These are phyloP conservation scores for Baronia brevicornis DNA, from an alignment of 2,888 invertebrate species.

Conservation along the genomic window DNA sequence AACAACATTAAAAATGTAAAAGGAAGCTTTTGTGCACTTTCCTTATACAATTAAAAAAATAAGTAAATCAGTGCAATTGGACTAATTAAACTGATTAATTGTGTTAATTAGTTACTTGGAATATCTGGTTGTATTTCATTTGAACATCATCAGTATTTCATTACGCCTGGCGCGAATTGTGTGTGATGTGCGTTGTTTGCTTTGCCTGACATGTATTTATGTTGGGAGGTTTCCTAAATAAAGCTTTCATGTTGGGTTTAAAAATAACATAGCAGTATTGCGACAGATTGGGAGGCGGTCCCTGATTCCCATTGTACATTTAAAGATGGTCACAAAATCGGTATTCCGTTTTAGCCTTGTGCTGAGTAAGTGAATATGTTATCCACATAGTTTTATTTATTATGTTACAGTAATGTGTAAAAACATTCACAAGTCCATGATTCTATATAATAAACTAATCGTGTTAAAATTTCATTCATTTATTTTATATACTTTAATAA, in stretches of 20 bases:
- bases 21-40: no score
- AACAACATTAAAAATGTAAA: no score
- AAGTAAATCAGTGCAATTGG: slow-evolving; percentile 26
- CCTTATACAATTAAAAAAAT: slow-evolving; percentile 19
- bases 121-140: no score
- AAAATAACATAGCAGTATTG: slow-evolving; percentile 67
- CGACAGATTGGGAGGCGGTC: slow-evolving; percentile 42
- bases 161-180: no score
- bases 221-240: slow-evolving; percentile 62
- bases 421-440: no score
- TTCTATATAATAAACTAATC: no score
- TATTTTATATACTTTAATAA: no score
- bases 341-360: slow-evolving; percentile 33
- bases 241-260: slow-evolving; percentile 70
- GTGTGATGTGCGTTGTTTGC: slow-evolving; percentile 62
- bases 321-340: slow-evolving; percentile 39
- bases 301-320: slow-evolving; percentile 41
- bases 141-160: no score
- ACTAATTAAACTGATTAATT: slow-evolving; percentile 18
- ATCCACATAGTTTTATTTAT: slow-evolving; percentile 7
- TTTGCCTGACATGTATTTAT: slow-evolving; percentile 49
- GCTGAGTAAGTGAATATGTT: slow-evolving; percentile 48
- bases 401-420: slow-evolving; percentile 8
- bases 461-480: slow-evolving; percentile 12
- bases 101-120: slow-evolving; percentile 11